These are phyloP conservation scores for Parnassius orleans DNA, from an alignment of 2,888 invertebrate genomes.

Conservation along the genomic window DNA sequence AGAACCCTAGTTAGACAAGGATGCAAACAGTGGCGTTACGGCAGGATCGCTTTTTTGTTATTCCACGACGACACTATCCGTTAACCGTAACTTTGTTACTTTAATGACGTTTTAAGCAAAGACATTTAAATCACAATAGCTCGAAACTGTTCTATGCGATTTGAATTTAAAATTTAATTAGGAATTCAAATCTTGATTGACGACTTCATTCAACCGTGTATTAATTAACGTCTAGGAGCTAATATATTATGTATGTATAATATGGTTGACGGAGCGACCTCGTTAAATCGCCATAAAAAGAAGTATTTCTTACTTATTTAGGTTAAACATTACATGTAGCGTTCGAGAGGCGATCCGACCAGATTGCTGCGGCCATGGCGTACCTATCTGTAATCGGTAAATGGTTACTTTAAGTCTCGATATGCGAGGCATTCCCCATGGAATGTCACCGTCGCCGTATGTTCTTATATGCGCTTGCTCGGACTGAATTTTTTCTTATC, in stretches of 20 bases:
- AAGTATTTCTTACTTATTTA: conserved; percentile 74
- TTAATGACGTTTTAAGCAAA: conserved; percentile 60
- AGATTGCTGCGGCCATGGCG: conserved; percentile 78
- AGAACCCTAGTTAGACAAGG: conserved; percentile 57
- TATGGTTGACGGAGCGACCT: conserved; percentile 16
- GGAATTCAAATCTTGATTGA: conserved; percentile 23
- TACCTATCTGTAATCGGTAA: conserved; percentile 77
- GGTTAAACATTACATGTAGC: conserved; percentile 75
- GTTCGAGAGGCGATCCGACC: conserved; percentile 73
- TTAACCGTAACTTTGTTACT: conserved; percentile 67
- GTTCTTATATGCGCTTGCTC: conserved; percentile 73
- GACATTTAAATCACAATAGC: conserved; percentile 43
- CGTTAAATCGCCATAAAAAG: conserved; percentile 59
- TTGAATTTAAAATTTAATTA: conserved; percentile 26
- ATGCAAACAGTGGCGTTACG: conserved; percentile 54
- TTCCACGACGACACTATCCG: conserved; percentile 64
- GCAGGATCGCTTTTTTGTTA: conserved; percentile 73
- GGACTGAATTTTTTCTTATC: conserved; percentile 80
- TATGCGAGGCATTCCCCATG: conserved; percentile 72
- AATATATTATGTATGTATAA: neutral
- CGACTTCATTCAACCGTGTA: conserved; percentile 12
- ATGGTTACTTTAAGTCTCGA: conserved; percentile 78
- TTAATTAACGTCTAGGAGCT: conserved; percentile 13
- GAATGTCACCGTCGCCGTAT: conserved; percentile 76
- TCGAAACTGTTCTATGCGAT: conserved; percentile 21